Percentiles rank a stretch among this genome's conserved stretches.
These are phyloP conservation scores for Patella vulgata DNA, from an alignment of 1,140 invertebrate genomes.

Conservation along the genomic window DNA sequence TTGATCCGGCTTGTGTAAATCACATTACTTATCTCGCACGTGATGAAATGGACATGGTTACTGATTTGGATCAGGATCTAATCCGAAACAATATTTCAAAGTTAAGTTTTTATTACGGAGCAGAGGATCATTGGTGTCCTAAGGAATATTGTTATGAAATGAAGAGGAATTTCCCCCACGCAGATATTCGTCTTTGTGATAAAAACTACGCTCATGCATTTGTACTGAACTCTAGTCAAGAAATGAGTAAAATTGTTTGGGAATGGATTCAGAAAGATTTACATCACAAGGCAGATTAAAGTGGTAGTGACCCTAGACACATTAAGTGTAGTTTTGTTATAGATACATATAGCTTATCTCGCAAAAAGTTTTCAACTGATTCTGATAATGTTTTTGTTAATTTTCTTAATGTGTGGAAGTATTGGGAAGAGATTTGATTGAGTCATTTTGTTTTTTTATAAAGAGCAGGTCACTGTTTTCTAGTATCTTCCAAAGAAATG, in stretches of 20 bases:
- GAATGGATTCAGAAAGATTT: slow-evolving; percentile 47
- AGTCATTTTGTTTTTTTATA: no score
- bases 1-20: slow-evolving; percentile 59
- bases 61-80: slow-evolving; percentile 58
- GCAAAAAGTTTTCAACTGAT: no score
- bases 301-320: no score
- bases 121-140: slow-evolving; percentile 81
- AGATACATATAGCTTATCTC: no score
- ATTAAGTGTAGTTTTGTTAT: no score
- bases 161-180: slow-evolving; percentile 71
- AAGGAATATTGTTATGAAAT: slow-evolving; percentile 74
- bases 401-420: no score
- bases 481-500: no score
- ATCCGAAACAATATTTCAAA: slow-evolving; percentile 63
- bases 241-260: slow-evolving; percentile 71
- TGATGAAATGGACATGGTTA: slow-evolving; percentile 66
- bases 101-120: slow-evolving; percentile 81
- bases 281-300: no score
- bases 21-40: slow-evolving; percentile 69
- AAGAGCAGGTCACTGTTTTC: no score
- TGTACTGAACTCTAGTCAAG: slow-evolving; percentile 72
- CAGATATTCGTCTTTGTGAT: slow-evolving; percentile 75
- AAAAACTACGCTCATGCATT: slow-evolving; percentile 79
- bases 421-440: no score
- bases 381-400: no score